These are phyloP conservation scores for Gymnobelideus leadbeateri DNA, from an alignment of 2,113 vertebrate genomes.

Conservation along the genomic window DNA sequence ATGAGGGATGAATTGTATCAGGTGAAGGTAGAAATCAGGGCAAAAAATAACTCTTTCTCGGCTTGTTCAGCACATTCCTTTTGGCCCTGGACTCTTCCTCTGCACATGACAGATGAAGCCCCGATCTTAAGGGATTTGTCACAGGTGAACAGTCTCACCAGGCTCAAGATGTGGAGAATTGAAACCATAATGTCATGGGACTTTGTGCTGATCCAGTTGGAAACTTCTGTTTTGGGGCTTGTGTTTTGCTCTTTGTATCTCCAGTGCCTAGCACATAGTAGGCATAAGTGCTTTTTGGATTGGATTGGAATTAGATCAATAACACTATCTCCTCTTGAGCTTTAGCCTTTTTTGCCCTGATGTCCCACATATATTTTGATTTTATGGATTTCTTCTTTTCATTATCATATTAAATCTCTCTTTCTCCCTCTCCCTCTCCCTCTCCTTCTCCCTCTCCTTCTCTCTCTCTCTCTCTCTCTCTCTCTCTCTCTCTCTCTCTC, in stretches of 20 bases:
- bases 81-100: constrained; percentile 49
- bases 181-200: constrained; percentile 51
- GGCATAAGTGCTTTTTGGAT: neutral
- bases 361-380: neutral
- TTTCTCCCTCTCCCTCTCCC: neutral
- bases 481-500: neutral
- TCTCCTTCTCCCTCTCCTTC: too few species aligned
- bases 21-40: constrained; percentile 47
- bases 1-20: neutral
- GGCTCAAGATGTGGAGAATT: constrained; percentile 20
- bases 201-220: constrained; percentile 21
- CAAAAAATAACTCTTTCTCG: neutral
- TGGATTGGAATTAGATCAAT: neutral
- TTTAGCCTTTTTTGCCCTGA: neutral
- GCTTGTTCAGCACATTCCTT: constrained; percentile 2
- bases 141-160: neutral
- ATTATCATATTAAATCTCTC: neutral
- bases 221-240: neutral
- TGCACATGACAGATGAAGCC: constrained; percentile 1
- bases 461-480: neutral
- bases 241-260: neutral
- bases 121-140: constrained; percentile 44
- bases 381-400: neutral
- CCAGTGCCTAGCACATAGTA: neutral
- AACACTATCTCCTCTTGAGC: neutral